Conservation (phyloP, 2,888 invertebrate genomes). For the Melanotus villosus region DNA sequence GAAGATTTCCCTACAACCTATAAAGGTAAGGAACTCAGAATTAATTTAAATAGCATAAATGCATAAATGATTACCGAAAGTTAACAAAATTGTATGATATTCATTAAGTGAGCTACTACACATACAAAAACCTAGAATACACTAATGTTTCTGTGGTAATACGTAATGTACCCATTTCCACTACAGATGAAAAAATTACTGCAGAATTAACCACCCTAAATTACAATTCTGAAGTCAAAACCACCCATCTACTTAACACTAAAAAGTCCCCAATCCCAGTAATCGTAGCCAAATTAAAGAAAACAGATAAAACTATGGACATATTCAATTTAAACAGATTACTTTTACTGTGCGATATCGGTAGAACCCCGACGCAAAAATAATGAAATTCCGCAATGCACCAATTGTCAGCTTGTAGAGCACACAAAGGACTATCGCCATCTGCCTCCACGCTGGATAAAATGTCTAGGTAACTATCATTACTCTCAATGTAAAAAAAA, state of each 20-base stretch:
- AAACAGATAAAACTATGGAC: neutral
- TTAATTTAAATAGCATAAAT: slow-evolving; percentile 17
- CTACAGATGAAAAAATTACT: slow-evolving; percentile 14
- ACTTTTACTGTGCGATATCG: slow-evolving; percentile 9
- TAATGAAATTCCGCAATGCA: slow-evolving; percentile 17
- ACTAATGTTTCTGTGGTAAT: slow-evolving; percentile 14
- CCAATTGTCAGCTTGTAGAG: slow-evolving; percentile 5
- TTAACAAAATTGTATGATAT: slow-evolving; percentile 24
- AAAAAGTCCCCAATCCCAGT: too few relatives aligned
- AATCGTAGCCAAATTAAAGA: neutral
- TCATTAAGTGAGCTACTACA: slow-evolving; percentile 23
- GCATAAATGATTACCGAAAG: slow-evolving; percentile 15
- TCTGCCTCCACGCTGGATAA: slow-evolving; percentile 27
- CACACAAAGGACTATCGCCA: slow-evolving; percentile 26
- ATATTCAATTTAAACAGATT: slow-evolving; percentile 26
- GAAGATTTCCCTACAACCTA: slow-evolving; percentile 18
- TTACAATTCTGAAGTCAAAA: too few relatives aligned
- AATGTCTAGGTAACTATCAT: slow-evolving; percentile 25
- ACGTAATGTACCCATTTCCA: slow-evolving; percentile 23
- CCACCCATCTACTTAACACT: too few relatives aligned
- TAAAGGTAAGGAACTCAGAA: slow-evolving; percentile 14
- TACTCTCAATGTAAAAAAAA: slow-evolving; percentile 24
- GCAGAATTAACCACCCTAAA: neutral
- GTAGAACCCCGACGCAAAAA: neutral
- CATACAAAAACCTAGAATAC: slow-evolving; percentile 21